These are phyloP conservation scores for Artibeus jamaicensis DNA, from an alignment of 2,797 vertebrate species.

Conservation along the genomic window DNA sequence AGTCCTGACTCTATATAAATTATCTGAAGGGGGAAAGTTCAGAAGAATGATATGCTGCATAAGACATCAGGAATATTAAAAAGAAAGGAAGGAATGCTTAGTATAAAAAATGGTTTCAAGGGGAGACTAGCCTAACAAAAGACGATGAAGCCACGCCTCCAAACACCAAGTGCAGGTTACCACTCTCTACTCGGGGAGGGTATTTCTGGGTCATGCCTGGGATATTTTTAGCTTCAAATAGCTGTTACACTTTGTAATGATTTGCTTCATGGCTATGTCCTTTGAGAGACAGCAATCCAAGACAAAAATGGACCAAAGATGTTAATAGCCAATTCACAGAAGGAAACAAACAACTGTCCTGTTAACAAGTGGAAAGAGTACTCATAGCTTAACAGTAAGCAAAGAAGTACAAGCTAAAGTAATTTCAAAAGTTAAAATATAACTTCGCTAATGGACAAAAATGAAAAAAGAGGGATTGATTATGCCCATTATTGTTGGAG, in stretches of 20 bases:
- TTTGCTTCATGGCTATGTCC: conserved; percentile 3
- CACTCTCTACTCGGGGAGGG: background rate
- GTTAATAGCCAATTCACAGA: background rate
- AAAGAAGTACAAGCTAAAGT: background rate
- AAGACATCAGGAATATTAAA: background rate
- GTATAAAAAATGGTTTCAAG: conserved; percentile 5
- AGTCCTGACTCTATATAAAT: conserved; percentile 3
- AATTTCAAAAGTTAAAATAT: background rate
- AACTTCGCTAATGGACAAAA: background rate
- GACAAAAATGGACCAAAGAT: background rate
- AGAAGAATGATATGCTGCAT: background rate
- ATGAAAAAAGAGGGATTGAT: background rate
- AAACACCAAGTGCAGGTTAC: background rate
- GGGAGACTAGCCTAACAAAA: background rate
- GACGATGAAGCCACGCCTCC: background rate
- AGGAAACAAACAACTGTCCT: background rate
- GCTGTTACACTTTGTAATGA: background rate
- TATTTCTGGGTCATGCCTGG: conserved; percentile 31
- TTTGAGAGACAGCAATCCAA: background rate
- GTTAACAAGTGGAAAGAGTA: background rate
- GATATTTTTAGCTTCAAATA: conserved; percentile 21
- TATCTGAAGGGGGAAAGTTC: background rate
- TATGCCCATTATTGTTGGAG: background rate
- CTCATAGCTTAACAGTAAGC: background rate
- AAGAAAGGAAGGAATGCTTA: background rate